A percentile compares a stretch with the other conserved stretches of the same genome.
Conservation (phyloP, 1,140 invertebrate genomes). For the Caenorhabditis inopinata region DNA sequence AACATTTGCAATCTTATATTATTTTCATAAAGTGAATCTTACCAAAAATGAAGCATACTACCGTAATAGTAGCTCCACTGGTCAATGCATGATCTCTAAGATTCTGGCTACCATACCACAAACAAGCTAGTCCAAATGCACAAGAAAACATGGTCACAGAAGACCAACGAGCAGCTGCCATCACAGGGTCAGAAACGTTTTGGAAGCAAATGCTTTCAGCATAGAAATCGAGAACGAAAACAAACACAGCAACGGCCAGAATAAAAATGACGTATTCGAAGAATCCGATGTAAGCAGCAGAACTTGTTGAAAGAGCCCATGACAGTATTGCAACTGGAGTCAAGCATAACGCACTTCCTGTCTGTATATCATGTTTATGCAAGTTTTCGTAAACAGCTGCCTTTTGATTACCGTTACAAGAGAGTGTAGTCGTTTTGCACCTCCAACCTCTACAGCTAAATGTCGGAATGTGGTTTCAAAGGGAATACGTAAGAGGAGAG, state of each 20-base stretch:
- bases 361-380: neutral
- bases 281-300: slow-evolving; percentile 56
- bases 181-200: slow-evolving; percentile 59
- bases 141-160: slow-evolving; percentile 64
- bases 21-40: slow-evolving; percentile 25
- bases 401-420: slow-evolving; percentile 64
- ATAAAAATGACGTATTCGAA: slow-evolving; percentile 67
- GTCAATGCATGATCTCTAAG: slow-evolving; percentile 67
- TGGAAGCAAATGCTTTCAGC: slow-evolving; percentile 67
- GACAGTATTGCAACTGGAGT: slow-evolving; percentile 9
- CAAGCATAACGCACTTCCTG: neutral
- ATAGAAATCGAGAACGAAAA: slow-evolving; percentile 70
- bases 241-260: slow-evolving; percentile 67
- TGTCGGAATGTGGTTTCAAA: slow-evolving; percentile 68
- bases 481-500: slow-evolving; percentile 63
- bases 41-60: slow-evolving; percentile 68
- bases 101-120: slow-evolving; percentile 53
- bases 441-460: slow-evolving; percentile 69
- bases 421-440: slow-evolving; percentile 69
- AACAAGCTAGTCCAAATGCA: slow-evolving; percentile 54
- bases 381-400: neutral
- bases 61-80: slow-evolving; percentile 68
- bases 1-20: slow-evolving; percentile 28
- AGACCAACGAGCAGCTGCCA: slow-evolving; percentile 63
- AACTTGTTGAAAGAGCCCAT: neutral